Evolutionary conservation across 2,113 vertebrate genomes (phyloP), one percentile per base, ranked within the genome.

Genomic region (Oxyruncus cristatus): DNA sequence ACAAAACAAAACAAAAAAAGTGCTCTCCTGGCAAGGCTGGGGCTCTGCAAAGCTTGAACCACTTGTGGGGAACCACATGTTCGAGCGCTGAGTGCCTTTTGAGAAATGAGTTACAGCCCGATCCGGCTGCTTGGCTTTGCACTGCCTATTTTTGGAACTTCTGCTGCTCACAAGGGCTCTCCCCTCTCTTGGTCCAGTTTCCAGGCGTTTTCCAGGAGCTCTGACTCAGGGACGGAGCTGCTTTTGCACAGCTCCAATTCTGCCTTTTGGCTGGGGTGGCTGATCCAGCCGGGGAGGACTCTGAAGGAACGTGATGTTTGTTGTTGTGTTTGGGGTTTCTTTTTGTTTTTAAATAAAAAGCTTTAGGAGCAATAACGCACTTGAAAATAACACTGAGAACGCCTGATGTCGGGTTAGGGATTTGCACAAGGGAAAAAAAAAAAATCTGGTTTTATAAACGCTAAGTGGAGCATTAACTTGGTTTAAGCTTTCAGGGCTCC

Each of bases 1-100:
- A n/a, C n/a, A n/a, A n/a, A n/a, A n/a, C n/a, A n/a, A 2, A 49
- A 47, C 23, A 14, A 28, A 56, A 41, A 39, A 46, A 1, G 0
- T 39, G 44, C 16, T 20, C 44, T 88, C 37, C 66, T 59, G 67
- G 74, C 88, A n/a, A 35, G 82, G 56, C 85, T 50, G 52, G 0
- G 23, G 42, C 66, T 82, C 52, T 59, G 66, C 27, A 67, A 72
- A 3, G 26, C 47, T 85, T 85, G 66, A 52, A 70, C 65, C 1
- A 0, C 77, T 86, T 52, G 56, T 15, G 81, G 41, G 65, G 55
- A 89, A n/a, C 74, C 90, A 73, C 78, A 68, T 0, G 30, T 32
- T 81, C 50, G 87, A 50, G 39, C 33, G 62, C 58, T 76, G 73
- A 59, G 52, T 0, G 7, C 11, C 4, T 39, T 52, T 44, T 27